Evolutionary conservation across 2,888 invertebrate genomes (phyloP).

Genomic region (Capitulum mitella): DNA sequence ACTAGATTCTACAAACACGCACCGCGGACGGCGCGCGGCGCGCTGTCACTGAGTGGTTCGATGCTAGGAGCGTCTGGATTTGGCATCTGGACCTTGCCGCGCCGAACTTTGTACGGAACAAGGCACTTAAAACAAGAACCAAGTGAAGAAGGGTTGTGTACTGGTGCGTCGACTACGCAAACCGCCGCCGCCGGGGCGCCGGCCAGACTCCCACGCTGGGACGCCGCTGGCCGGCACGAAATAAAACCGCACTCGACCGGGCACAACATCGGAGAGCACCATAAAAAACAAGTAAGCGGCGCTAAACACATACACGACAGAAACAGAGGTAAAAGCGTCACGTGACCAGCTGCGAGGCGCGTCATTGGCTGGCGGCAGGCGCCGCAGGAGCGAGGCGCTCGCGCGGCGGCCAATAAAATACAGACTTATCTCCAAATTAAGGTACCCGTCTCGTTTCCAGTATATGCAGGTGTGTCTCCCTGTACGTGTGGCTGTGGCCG

Average conservation of each 20-base stretch:
- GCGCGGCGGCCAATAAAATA: background rate
- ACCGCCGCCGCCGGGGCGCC: background rate
- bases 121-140: slow-evolving; percentile 24
- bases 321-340: slow-evolving; percentile 22
- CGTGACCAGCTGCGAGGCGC: background rate
- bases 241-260: background rate
- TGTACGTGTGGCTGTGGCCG: background rate
- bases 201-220: background rate
- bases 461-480: slow-evolving; percentile 2
- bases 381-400: background rate
- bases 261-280: background rate
- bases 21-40: background rate
- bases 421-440: slow-evolving; percentile 16
- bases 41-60: background rate
- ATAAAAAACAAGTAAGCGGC: background rate
- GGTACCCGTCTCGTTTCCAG: slow-evolving; percentile 19
- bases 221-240: background rate
- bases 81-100: slow-evolving; percentile 2
- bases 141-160: background rate
- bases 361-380: background rate
- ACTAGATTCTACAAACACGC: slow-evolving; percentile 6
- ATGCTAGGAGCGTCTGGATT: slow-evolving; percentile 5
- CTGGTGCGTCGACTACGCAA: background rate
- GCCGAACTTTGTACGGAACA: slow-evolving; percentile 18
- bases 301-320: slow-evolving; percentile 20